Conservation (phyloP, 1,140 invertebrate species). For the Venustaconcha ellipsiformis region DNA sequence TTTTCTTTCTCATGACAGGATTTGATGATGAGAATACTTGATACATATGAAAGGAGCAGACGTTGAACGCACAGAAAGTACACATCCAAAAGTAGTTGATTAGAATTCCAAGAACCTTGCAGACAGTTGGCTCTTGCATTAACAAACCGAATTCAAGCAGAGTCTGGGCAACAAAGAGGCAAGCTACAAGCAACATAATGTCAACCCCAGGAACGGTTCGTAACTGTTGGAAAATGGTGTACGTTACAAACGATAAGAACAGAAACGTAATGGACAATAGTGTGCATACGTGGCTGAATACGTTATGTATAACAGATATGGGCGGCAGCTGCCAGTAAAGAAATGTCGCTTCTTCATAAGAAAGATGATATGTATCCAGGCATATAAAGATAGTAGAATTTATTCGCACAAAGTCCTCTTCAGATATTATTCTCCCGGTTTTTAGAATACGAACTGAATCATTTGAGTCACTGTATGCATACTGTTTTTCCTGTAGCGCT, state of each 20-base stretch:
- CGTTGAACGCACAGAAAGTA: conserved; percentile 33
- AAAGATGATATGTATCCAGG: too few species aligned
- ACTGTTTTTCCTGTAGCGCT: too few species aligned
- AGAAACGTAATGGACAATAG: conserved; percentile 43
- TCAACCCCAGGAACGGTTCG: conserved; percentile 50
- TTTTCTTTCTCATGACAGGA: not conserved
- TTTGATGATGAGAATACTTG: conserved; percentile 2
- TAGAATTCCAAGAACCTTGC: conserved; percentile 21
- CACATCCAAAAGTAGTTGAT: conserved; percentile 27
- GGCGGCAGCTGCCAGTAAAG: not conserved
- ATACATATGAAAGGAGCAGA: conserved; percentile 40
- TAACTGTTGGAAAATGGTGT: conserved; percentile 38
- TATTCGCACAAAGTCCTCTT: too few species aligned
- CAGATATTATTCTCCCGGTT: too few species aligned
- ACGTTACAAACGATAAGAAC: conserved; percentile 41
- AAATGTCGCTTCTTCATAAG: too few species aligned
- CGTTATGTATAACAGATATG: conserved; percentile 10
- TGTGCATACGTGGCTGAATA: conserved; percentile 24
- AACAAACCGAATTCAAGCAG: conserved; percentile 23
- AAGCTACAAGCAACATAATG: conserved; percentile 44
- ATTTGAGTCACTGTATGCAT: too few species aligned
- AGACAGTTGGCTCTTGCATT: not conserved
- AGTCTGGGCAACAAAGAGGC: conserved; percentile 42
- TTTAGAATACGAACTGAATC: too few species aligned
- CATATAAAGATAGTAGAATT: too few species aligned